These are phyloP conservation scores for Conopomorpha cramerella DNA, from an alignment of 1,140 invertebrate genomes.

Conservation along the genomic window DNA sequence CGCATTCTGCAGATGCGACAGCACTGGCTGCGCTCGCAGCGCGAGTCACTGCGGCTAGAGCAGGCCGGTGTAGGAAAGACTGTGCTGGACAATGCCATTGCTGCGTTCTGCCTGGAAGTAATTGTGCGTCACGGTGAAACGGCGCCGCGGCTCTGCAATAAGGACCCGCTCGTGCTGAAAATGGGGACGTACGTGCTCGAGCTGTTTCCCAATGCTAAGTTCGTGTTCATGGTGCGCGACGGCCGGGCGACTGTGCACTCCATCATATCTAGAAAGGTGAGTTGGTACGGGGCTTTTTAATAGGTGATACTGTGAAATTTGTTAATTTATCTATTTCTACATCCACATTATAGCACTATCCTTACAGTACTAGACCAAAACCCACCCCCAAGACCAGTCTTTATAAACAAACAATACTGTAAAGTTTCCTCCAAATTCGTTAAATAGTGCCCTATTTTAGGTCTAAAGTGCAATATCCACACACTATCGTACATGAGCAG, in stretches of 20 bases:
- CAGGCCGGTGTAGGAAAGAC: conserved; percentile 94
- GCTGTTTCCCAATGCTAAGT: conserved; percentile 87
- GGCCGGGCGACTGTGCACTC: conserved; percentile 97
- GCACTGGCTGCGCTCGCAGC: conserved; percentile 91
- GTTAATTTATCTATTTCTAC: no score
- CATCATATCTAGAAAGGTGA: conserved; percentile 91
- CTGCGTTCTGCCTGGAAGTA: conserved; percentile 95
- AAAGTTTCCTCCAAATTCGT: no score
- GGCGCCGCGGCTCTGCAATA: conserved; percentile 93
- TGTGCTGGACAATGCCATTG: conserved; percentile 92
- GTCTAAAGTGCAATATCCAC: no score
- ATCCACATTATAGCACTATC: no score
- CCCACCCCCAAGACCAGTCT: no score
- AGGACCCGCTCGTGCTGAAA: conserved; percentile 97
- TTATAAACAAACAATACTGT: no score
- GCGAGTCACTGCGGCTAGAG: conserved; percentile 83
- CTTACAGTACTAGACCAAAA: no score
- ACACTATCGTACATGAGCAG: no score
- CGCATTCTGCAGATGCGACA: conserved; percentile 88
- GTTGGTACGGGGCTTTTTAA: conserved; percentile 1
- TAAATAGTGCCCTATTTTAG: no score
- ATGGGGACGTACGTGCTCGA: conserved; percentile 86
- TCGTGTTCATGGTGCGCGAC: conserved; percentile 97
- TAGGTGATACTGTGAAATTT: no score
- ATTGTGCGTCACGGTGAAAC: conserved; percentile 95